These are phyloP conservation scores for Drosophila murphyi DNA, from an alignment of 1,140 invertebrate genomes.

Conservation along the genomic window DNA sequence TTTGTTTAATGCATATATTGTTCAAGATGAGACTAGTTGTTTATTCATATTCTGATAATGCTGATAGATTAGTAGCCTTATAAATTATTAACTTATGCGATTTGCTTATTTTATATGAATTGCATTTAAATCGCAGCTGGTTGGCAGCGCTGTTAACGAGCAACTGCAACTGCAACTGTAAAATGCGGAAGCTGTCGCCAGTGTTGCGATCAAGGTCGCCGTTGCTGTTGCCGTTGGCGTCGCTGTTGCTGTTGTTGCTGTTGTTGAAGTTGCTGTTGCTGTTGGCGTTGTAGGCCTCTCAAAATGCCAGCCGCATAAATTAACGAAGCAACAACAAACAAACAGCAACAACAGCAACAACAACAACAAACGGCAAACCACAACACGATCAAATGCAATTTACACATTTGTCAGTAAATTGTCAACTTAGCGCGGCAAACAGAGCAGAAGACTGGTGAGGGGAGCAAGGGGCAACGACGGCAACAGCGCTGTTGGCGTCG, in stretches of 20 bases:
- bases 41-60: neutral
- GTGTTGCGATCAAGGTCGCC: conserved; percentile 60
- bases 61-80: neutral
- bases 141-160: conserved; percentile 11
- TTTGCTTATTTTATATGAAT: neutral
- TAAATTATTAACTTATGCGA: neutral
- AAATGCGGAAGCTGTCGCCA: conserved; percentile 61
- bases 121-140: neutral
- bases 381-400: conserved; percentile 82
- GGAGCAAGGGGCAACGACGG: conserved; percentile 47
- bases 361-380: conserved; percentile 33
- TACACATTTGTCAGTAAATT: conserved; percentile 84
- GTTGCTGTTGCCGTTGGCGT: conserved; percentile 14
- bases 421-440: conserved; percentile 76
- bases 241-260: conserved; percentile 3
- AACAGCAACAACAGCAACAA: conserved; percentile 27
- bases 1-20: neutral
- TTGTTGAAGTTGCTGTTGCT: conserved; percentile 6
- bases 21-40: neutral
- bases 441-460: conserved; percentile 62
- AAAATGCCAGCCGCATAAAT: conserved; percentile 75
- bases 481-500: conserved; percentile 9
- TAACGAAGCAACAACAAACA: conserved; percentile 54
- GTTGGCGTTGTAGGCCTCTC: conserved; percentile 43
- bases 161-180: conserved; percentile 39